Conservation (phyloP, 2,113 vertebrate genomes). For the Sphyrna mokarran region DNA sequence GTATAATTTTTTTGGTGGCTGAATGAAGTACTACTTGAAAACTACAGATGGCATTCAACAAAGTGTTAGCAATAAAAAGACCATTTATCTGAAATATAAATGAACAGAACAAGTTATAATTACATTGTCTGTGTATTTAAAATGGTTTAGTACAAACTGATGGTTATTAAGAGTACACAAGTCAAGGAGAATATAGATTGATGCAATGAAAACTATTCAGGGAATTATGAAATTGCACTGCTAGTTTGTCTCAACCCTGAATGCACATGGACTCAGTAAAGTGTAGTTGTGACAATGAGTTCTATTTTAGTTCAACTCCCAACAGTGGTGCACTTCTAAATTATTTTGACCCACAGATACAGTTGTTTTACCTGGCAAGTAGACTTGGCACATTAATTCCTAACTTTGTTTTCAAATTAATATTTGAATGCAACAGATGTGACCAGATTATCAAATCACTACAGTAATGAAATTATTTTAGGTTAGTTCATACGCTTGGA, state of each 20-base stretch:
- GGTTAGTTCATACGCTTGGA: background rate
- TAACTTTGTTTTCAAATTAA: slow-evolving; percentile 12
- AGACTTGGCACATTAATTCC: background rate
- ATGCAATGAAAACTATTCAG: background rate
- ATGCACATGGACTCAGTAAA: background rate
- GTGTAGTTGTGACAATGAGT: background rate
- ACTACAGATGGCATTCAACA: background rate
- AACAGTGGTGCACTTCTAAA: background rate
- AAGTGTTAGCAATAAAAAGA: background rate
- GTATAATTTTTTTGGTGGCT: background rate
- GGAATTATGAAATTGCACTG: background rate
- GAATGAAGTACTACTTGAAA: background rate
- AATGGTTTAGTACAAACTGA: background rate
- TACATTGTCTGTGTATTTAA: background rate
- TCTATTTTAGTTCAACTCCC: background rate
- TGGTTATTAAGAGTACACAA: background rate
- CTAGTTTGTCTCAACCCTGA: background rate
- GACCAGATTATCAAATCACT: background rate
- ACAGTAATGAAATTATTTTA: background rate
- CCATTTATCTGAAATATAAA: background rate
- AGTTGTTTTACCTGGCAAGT: slow-evolving; percentile 25
- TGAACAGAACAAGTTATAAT: background rate
- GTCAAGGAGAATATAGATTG: background rate
- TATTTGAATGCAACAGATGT: background rate
- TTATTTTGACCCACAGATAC: background rate